phyloP scores from a whole-genome alignment of 2,113 vertebrate species.

The Limnothrissa miodon region DNA sequence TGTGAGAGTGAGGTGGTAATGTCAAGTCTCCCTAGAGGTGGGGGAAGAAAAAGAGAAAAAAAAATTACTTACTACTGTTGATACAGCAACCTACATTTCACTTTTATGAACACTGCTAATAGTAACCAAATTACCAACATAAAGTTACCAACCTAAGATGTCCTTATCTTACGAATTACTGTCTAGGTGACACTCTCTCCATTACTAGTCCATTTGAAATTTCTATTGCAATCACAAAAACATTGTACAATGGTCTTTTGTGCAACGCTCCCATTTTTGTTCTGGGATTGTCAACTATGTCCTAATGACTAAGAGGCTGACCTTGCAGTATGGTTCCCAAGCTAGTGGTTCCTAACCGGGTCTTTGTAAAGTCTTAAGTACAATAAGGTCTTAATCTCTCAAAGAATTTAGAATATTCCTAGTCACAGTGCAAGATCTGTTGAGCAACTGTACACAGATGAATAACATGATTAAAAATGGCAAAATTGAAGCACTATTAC shows the following conservation, averaged over 20 bases:
- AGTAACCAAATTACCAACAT: background rate
- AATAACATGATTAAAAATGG: background rate
- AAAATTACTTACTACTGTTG: background rate
- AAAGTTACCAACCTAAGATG: background rate
- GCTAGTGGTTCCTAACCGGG: background rate
- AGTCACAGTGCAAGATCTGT: background rate
- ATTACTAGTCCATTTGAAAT: background rate
- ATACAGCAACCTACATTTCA: background rate
- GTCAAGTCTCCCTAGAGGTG: constrained; percentile 75
- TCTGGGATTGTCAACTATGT: background rate
- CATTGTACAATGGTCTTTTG: background rate
- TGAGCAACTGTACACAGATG: background rate
- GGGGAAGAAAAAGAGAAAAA: constrained; percentile 42
- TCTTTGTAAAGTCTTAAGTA: background rate
- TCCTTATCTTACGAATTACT: background rate
- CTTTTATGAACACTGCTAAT: background rate
- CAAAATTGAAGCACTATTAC: background rate
- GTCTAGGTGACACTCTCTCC: background rate
- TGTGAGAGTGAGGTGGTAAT: constrained; percentile 79
- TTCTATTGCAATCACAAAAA: background rate
- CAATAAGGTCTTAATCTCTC: background rate
- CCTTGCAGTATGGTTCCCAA: background rate
- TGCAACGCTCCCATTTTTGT: background rate
- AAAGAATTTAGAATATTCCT: background rate
- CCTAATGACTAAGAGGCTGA: background rate